Conservation (phyloP, 2,888 invertebrate species). For the Spicauda simplicius region DNA sequence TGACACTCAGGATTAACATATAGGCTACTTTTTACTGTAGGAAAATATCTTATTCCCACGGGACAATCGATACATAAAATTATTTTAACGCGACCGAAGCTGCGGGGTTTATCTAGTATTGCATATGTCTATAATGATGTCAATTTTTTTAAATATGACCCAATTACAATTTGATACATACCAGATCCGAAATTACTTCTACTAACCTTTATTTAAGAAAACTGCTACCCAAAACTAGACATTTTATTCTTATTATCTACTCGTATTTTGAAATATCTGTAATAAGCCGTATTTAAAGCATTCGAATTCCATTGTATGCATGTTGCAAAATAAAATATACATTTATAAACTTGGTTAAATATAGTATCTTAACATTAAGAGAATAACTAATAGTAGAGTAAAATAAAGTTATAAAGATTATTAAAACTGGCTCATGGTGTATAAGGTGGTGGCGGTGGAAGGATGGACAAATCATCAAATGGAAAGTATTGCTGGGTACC, state of each 20-base stretch:
- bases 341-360: constrained; percentile 6
- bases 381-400: constrained; percentile 1
- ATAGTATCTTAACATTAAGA: background rate
- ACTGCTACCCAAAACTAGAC: background rate
- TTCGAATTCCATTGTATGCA: constrained; percentile 19
- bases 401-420: background rate
- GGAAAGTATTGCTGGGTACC: constrained; percentile 78
- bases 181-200: too few species aligned
- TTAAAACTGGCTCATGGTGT: constrained; percentile 64
- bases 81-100: too few species aligned
- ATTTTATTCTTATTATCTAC: background rate
- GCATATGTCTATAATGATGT: too few species aligned
- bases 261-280: background rate
- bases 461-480: constrained; percentile 75
- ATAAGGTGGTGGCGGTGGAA: constrained; percentile 83
- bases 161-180: too few species aligned
- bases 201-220: background rate
- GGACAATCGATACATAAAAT: too few species aligned
- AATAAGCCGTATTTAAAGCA: constrained; percentile 13
- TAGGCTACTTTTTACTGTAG: too few species aligned
- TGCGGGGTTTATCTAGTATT: too few species aligned
- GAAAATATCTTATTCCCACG: too few species aligned
- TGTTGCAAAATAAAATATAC: constrained; percentile 1
- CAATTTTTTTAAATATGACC: too few species aligned
- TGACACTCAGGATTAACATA: too few species aligned